Evolutionary conservation across 2,797 vertebrate genomes (phyloP), one percentile per base, ranked within the genome.

Genomic region (Phataginus tetradactyla): DNA sequence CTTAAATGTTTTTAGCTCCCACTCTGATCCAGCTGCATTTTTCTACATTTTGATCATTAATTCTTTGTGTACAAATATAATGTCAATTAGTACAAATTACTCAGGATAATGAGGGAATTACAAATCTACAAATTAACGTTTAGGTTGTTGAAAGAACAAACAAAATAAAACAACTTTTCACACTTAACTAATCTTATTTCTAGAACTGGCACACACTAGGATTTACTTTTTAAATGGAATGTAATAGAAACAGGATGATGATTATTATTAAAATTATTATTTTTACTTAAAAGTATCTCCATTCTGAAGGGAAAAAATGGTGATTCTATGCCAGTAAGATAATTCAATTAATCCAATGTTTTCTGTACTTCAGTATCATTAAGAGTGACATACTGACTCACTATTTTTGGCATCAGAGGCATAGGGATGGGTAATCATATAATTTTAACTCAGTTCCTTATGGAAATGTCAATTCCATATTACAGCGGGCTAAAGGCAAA

Each of bases 151-250:
- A 90, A 87, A 93, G 45, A 18, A 0, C 78, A 91, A 78, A 63
- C 5, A 77, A 77, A 71, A 61, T 14, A 83, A 66, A 74, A 25
- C 39, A 63, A 74, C n/a, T 92, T 83, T 94, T 81, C 39, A 90
- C 4, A n/a, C 2, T 63, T 79, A 68, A 69, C 45, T 37, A 27
- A 29, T 55, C 32, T 63, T 39, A 77, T 66, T 71, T 75, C 18
- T 69, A 68, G 45, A 91, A 85, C 25, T 61, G 15, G 2, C 32
- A 80, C 12, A 71, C 3, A 42, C 66, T 75, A 79, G 12, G 29
- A 57, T 94, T 89, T 86, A 71, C 7, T 86, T 88, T 71, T 77
- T 21, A 92, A 92, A 78, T 71, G n/a, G 14, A 42, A 59, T 32
- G 5, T 63, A 84, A 88, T 66, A 78, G 34, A 88, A 90, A 21